Evolutionary conservation across 2,797 vertebrate species (phyloP), one percentile per base, ranked within the genome.

Genomic region (Tamandua tetradactyla): DNA sequence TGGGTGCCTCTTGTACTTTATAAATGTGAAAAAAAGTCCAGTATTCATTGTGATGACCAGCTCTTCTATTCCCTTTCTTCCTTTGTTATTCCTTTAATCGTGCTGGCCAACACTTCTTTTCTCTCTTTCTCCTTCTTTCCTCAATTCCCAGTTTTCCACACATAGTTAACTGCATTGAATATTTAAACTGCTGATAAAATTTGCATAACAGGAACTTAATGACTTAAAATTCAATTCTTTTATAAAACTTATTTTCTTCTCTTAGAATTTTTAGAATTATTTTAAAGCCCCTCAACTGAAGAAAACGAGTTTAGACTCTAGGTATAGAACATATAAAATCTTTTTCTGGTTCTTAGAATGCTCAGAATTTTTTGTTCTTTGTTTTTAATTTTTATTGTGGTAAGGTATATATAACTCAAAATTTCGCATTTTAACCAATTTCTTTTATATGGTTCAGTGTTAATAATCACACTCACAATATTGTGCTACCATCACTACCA

Each of bases 201-300:
- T 83, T 89, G 57, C 49, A 59, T 88, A 57, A 44, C 10, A 79
- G 87, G 82, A 94, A 94, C 84, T 80, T 44, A 80, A 22, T 69
- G 7, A 76, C 15, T 94, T 95, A 78, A 49, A 80, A 64, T 93
- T 94, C 40, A 74, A 10, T 96, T 83, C 11, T 87, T 66, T 62
- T 62, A 62, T 62, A 30, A 30, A 82, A 74, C 9, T 86, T 91
- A 15, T 87, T 95, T 93, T 88, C n/a, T 84, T 88, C 64, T 84
- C 25, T 93, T 82, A 85, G 61, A 80, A 84, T 89, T 83, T 83
- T 79, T 75, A 87, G 72, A 95, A 55, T n/a, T 85, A 61, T 27
- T 5, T 20, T 68, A 66, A 89, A 93, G 35, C 78, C 7, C 44
- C 27, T 91, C 91, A 23, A 35, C 40, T 40, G 25, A 55, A 95